phyloP scores from a whole-genome alignment of 1,140 invertebrate genomes.

The Frieseomelitta varia region DNA sequence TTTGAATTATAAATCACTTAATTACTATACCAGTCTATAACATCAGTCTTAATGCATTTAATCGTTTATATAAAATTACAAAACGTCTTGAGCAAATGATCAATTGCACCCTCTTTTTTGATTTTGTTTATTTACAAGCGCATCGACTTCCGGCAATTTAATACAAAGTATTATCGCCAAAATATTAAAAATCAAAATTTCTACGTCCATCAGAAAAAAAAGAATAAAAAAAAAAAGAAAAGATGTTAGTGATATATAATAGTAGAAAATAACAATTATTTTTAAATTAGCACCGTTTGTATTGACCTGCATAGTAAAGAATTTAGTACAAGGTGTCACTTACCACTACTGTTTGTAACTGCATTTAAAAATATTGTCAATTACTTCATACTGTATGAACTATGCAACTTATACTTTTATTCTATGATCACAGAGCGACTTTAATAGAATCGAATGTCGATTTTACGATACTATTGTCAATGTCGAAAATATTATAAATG shows the following conservation, averaged over 20 bases:
- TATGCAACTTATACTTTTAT: not conserved
- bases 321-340: not conserved
- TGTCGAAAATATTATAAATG: not conserved
- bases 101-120: not conserved
- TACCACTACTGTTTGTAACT: not conserved
- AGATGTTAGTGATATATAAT: not conserved
- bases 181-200: not conserved
- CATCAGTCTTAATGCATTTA: slow-evolving; percentile 37
- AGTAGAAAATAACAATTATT: not conserved
- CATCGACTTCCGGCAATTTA: not conserved
- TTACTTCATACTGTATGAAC: too few relatives aligned
- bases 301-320: not conserved
- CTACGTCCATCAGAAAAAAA: not conserved
- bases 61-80: slow-evolving; percentile 6
- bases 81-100: not conserved
- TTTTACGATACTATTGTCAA: not conserved
- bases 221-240: not conserved
- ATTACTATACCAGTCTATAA: slow-evolving; percentile 40
- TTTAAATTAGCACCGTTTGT: slow-evolving; percentile 36
- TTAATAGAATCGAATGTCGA: not conserved
- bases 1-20: slow-evolving; percentile 8
- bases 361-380: not conserved
- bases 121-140: not conserved
- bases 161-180: not conserved
- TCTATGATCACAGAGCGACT: not conserved